phyloP scores from a whole-genome alignment of 2,888 invertebrate genomes.

The Zelleria hepariella region DNA sequence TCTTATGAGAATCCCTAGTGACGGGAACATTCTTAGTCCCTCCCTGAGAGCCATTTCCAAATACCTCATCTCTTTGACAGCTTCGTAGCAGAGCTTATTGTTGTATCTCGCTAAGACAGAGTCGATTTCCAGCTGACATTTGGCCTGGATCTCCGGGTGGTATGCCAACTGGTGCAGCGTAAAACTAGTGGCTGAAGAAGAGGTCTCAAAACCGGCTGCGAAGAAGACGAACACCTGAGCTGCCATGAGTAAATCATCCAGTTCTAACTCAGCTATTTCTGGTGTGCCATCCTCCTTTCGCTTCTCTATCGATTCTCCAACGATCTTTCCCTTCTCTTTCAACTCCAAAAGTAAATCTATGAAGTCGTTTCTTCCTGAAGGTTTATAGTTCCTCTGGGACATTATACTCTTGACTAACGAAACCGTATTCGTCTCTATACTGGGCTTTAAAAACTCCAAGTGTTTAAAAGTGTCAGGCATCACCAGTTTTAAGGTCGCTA shows the following conservation, averaged over 20 bases:
- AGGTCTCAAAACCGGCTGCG: constrained; percentile 45
- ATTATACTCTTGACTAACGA: constrained; percentile 1
- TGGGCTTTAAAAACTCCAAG: constrained; percentile 3
- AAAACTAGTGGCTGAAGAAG: constrained; percentile 41
- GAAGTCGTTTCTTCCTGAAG: constrained; percentile 8
- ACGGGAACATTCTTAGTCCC: constrained; percentile 43
- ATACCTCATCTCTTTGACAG: constrained; percentile 39
- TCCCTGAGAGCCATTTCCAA: constrained; percentile 40
- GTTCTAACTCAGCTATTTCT: constrained; percentile 2
- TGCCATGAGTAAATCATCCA: constrained; percentile 10
- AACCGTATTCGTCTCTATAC: constrained; percentile 6
- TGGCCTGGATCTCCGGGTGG: constrained; percentile 30
- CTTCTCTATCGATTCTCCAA: constrained; percentile 8
- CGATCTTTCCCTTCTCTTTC: constrained; percentile 7
- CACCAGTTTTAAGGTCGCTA: background rate
- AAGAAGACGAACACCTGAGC: constrained; percentile 37
- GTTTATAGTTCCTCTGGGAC: constrained; percentile 9
- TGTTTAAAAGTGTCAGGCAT: constrained; percentile 1
- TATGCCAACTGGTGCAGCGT: constrained; percentile 43
- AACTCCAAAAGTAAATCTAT: constrained; percentile 8
- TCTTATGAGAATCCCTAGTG: constrained; percentile 37
- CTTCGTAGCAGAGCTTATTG: constrained; percentile 35
- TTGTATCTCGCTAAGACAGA: constrained; percentile 24
- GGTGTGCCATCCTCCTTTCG: constrained; percentile 5
- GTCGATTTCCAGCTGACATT: constrained; percentile 37